Base-by-base conservation (phyloP, 2,797 vertebrate species). In the Oreonectes daqikongensis region DNA sequence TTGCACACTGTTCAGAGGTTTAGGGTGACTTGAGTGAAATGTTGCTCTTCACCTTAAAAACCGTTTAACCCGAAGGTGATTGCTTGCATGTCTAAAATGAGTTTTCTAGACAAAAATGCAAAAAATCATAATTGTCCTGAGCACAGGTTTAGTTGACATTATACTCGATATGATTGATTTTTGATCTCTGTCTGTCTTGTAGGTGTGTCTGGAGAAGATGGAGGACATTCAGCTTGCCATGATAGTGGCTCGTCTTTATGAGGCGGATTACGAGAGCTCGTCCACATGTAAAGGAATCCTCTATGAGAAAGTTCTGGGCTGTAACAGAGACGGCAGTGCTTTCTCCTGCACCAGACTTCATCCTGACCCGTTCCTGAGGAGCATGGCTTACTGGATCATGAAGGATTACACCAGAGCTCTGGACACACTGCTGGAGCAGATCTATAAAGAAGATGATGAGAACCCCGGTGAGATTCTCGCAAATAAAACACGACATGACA, bases 151-250 rank as follows among this genome's bases (percentile, higher is more conserved):
- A 40, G 40, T 14, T 40, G 2, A 12, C 40, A 2, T 40, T 40
- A 35, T 1, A 35, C 32, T 35, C 9, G 7, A 35, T 35, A 8
- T 1, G 32, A 35, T 35, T 7, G 5, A 20, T 22, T 52, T 4
- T 22, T 53, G 20, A 53, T 28, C 55, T 32, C 28, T 18, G 7
- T 60, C 17, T 42, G 3, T 46, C 60, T 28, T 82, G 22, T 32
- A 99, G 97, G 97, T 99, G 3, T 94, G 97, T 86, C 86, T 99
- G 89, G 98, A 99, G 85, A 99, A 99, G 89, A 99, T 99, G 97
- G 97, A 99, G 86, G 98, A 99, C 84, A 95, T 98, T 82, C 98
- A 99, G 87, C 80, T 99, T 85, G 98, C 98, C 72, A 96, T 98
- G 95, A 93, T 99, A 66, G 96, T 99, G 80, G 95, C 97, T 48